Evolutionary conservation across 2,113 vertebrate genomes (phyloP).

Genomic region (Microcebus lehilahytsara): DNA sequence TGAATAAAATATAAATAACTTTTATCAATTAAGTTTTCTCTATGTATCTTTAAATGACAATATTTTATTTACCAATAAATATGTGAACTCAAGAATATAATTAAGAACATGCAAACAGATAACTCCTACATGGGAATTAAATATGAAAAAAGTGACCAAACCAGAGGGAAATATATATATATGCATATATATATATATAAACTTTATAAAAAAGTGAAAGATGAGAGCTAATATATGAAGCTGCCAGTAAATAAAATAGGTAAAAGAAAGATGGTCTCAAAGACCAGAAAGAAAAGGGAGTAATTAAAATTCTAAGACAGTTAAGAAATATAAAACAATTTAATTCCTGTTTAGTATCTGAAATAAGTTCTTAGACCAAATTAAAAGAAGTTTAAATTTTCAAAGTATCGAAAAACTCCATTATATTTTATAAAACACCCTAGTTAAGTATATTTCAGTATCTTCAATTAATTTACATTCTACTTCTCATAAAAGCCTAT

Average conservation of each 20-base stretch:
- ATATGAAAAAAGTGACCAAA: not conserved
- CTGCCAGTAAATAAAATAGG: not conserved
- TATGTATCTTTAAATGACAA: not conserved
- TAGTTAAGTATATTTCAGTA: not conserved
- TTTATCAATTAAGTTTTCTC: not conserved
- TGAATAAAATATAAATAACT: not conserved
- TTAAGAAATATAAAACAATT: not conserved
- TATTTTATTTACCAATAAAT: not conserved
- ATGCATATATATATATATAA: not conserved
- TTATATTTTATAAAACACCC: not conserved
- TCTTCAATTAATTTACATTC: not conserved
- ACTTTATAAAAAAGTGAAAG: not conserved
- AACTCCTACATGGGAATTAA: not conserved
- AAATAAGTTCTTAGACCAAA: not conserved
- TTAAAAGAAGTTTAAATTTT: constrained; percentile 23
- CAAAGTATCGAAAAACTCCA: not conserved
- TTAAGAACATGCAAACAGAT: not conserved
- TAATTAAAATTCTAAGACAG: not conserved
- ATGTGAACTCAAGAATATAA: not conserved
- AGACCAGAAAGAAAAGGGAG: not conserved
- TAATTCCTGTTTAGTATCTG: not conserved
- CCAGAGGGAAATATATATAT: not conserved
- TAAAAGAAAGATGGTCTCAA: not conserved
- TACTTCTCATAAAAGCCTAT: not conserved
- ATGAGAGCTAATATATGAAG: not conserved